Conservation (phyloP, 2,888 invertebrate species). For the Prenolepis imparis region DNA sequence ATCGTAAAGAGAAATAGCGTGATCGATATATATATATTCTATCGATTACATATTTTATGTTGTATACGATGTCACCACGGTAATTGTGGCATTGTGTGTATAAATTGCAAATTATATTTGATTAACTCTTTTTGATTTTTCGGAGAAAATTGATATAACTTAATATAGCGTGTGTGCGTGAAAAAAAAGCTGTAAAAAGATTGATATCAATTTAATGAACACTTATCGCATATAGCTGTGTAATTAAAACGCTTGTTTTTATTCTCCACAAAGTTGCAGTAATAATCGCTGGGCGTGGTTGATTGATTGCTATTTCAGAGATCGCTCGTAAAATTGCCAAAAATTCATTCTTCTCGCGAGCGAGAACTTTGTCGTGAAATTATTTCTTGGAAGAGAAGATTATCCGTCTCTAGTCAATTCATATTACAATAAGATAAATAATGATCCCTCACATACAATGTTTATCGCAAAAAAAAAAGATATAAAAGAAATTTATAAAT, state of each 20-base stretch:
- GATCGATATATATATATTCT: neutral
- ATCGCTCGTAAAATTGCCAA: constrained; percentile 21
- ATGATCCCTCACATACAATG: neutral
- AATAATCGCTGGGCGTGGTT: constrained; percentile 39
- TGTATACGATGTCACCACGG: neutral
- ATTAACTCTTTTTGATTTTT: neutral
- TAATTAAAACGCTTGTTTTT: constrained; percentile 35
- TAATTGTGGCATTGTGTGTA: neutral
- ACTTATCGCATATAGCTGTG: neutral
- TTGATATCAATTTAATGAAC: constrained; percentile 27
- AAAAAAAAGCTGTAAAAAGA: neutral
- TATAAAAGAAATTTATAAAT: neutral
- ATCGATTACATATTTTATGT: neutral
- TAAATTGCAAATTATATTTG: neutral
- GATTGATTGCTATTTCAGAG: constrained; percentile 61
- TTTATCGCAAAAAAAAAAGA: neutral
- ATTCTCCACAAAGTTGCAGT: constrained; percentile 1
- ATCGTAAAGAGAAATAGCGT: neutral
- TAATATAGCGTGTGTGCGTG: neutral
- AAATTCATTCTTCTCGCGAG: constrained; percentile 57
- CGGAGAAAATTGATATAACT: neutral
- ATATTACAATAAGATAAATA: constrained; percentile 48
- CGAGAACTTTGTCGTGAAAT: constrained; percentile 13
- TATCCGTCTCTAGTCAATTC: constrained; percentile 59
- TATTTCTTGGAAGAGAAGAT: constrained; percentile 17